phyloP scores from a whole-genome alignment of 2,888 invertebrate genomes.

The Thumatha senex region DNA sequence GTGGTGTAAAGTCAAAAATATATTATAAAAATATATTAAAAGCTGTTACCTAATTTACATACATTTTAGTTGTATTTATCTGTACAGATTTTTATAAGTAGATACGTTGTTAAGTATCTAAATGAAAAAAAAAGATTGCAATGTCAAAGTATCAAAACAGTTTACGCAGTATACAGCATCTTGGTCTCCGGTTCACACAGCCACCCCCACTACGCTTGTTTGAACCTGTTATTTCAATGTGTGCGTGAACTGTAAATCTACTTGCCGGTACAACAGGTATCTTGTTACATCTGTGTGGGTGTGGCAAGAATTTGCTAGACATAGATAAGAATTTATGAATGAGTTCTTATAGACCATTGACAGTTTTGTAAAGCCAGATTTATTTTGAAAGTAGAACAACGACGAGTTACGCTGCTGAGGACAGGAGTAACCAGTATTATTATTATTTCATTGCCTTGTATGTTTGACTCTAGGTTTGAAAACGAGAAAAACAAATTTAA shows the following conservation, averaged over 20 bases:
- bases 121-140: too few relatives aligned
- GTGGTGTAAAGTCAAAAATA: too few relatives aligned
- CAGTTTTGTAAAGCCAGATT: neutral
- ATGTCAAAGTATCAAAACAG: conserved; percentile 49
- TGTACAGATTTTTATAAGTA: too few relatives aligned
- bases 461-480: neutral
- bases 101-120: too few relatives aligned
- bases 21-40: too few relatives aligned
- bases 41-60: too few relatives aligned
- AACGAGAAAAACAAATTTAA: too few relatives aligned
- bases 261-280: conserved; percentile 33
- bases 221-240: conserved; percentile 56
- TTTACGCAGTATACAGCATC: conserved; percentile 29
- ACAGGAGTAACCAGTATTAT: neutral
- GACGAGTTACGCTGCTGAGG: neutral
- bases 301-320: conserved; percentile 34
- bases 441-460: too few relatives aligned
- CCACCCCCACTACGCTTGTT: conserved; percentile 46
- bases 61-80: too few relatives aligned
- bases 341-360: conserved; percentile 27
- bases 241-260: conserved; percentile 20
- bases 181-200: conserved; percentile 60
- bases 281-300: conserved; percentile 40
- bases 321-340: conserved; percentile 39
- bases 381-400: conserved; percentile 1